These are phyloP conservation scores for Geotrupes spiniger DNA, from an alignment of 2,888 invertebrate species.

Conservation along the genomic window DNA sequence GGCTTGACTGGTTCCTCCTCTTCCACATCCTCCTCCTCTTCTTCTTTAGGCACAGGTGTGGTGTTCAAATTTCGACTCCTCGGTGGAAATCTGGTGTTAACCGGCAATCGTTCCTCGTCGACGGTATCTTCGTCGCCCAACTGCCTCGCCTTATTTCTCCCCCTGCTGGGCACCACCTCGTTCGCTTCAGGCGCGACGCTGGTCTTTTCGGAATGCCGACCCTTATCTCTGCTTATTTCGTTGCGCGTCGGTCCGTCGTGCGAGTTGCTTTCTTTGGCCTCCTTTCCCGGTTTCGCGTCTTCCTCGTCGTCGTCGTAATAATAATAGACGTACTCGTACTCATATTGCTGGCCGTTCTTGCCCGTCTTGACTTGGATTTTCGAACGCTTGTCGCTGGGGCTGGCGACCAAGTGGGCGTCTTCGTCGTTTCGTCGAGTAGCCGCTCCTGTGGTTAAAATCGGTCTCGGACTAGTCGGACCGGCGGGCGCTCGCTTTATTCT, in stretches of 20 bases:
- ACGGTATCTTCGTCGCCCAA: conserved; percentile 54
- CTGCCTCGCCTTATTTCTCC: conserved; percentile 49
- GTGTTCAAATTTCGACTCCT: conserved; percentile 60
- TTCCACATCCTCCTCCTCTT: conserved; percentile 12
- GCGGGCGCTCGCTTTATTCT: conserved; percentile 38
- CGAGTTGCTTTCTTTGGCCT: conserved; percentile 49
- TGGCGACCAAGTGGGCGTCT: conserved; percentile 53
- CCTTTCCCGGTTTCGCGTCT: conserved; percentile 50
- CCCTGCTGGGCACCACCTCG: conserved; percentile 60
- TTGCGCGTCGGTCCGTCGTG: conserved; percentile 62
- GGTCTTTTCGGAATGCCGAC: conserved; percentile 30
- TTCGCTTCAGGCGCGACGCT: conserved; percentile 59
- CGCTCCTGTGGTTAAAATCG: conserved; percentile 56
- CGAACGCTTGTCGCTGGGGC: conserved; percentile 69
- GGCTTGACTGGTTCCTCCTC: conserved; percentile 34
- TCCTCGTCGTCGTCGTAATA: conserved; percentile 83
- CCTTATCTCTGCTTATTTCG: conserved; percentile 46
- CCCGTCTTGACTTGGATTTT: conserved; percentile 83
- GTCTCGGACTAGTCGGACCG: conserved; percentile 54
- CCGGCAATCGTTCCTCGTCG: conserved; percentile 65
- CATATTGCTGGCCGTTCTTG: conserved; percentile 86
- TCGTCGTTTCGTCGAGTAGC: conserved; percentile 34
- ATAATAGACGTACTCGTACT: conserved; percentile 89
- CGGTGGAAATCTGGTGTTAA: conserved; percentile 83
- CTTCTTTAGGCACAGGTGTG: conserved; percentile 50